Base-by-base conservation (phyloP, 2,113 vertebrate species). In the Sula dactylatra region DNA sequence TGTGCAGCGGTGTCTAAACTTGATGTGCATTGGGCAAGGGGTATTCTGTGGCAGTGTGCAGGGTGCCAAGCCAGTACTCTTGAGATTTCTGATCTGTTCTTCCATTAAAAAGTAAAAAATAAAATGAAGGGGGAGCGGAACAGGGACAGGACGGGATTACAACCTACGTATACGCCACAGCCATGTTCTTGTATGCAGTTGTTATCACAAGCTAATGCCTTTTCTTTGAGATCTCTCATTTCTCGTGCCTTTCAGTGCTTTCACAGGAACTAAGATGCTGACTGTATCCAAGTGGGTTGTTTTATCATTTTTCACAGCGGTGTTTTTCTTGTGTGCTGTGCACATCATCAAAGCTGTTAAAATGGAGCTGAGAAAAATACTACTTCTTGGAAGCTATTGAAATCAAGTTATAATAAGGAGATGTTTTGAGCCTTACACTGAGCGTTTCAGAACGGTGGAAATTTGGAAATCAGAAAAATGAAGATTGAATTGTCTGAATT, bases 351-450 rank as follows among this genome's bases (percentile, higher is more conserved):
- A 96, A 96, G 36, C 70, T 95, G 69, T 70, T 90, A 89, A 91
- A 95, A 92, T 42, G 32, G 76, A 93, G 50, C 86, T 94, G 88
- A 97, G 79, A 45, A 91, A 95, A 94, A 86, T 77, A 82, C 90
- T 94, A 59, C 90, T 97, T 38, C 86, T 9, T 36, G 70, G 73
- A 96, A 96, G 86, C 89, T 85, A 74, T 55, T 94, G 89, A 90
- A 96, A 91, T 79, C 52, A 74, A 94, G 84, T 93, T 96, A 79
- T 61, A 94, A 97, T 92, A 95, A 88, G 84, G 70, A 93, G 58
- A 38, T 88, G 87, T 94, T 97, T 96, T 94, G 82, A 96, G 88
- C 65, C 78, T 88, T 97, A 73, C 65, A 88, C 59, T 82, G 66
- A 93, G 86, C 40, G 56, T 89, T 96, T 93, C 52, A 92, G 94